Evolutionary conservation across 2,888 invertebrate species (phyloP).

Genomic region (Pomacea canaliculata): DNA sequence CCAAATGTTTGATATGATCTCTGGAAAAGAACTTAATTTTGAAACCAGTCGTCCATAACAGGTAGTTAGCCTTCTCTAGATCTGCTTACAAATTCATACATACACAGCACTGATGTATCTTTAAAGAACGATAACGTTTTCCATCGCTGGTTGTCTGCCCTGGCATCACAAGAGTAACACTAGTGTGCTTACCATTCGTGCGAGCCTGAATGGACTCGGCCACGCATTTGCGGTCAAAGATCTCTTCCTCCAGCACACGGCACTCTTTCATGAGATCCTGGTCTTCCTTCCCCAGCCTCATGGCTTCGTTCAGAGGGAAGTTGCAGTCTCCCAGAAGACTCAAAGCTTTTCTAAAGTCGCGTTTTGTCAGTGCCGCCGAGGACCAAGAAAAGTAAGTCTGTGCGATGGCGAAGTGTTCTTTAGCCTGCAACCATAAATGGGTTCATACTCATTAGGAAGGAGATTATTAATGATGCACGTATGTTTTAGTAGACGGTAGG

Average conservation of each 20-base stretch:
- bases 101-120: too few relatives aligned
- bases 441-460: too few relatives aligned
- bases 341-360: constrained; percentile 6
- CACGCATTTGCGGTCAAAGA: constrained; percentile 38
- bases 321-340: constrained; percentile 30
- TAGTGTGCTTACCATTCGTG: constrained; percentile 28
- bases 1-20: too few relatives aligned
- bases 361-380: neutral
- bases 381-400: constrained; percentile 13
- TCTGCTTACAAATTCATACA: too few relatives aligned
- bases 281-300: constrained; percentile 19
- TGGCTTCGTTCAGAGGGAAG: constrained; percentile 38
- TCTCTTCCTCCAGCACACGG: constrained; percentile 33
- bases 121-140: neutral
- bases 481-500: too few relatives aligned
- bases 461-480: too few relatives aligned
- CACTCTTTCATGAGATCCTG: constrained; percentile 28
- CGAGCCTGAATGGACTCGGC: constrained; percentile 42
- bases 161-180: neutral
- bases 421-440: neutral
- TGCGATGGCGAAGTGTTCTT: constrained; percentile 10
- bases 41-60: too few relatives aligned
- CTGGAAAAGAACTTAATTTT: too few relatives aligned
- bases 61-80: too few relatives aligned
- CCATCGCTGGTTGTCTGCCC: neutral